These are phyloP conservation scores for Zophobas morio DNA, from an alignment of 1,140 invertebrate species.

Conservation along the genomic window DNA sequence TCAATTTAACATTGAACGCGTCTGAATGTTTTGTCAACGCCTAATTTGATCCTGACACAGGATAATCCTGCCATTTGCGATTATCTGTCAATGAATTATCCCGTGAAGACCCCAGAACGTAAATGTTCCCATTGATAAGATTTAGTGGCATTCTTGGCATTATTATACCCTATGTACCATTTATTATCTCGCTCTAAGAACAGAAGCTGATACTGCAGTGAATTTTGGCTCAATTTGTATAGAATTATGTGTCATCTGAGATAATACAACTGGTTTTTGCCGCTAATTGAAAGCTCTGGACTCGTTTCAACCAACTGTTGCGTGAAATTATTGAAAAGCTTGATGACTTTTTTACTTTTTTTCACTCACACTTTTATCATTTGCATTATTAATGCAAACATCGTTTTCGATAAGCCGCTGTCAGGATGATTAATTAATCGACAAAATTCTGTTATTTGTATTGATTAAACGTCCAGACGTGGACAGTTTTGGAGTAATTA, in stretches of 20 bases:
- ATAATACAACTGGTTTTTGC: slow-evolving; percentile 22
- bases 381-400: slow-evolving; percentile 26
- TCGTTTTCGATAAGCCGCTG: slow-evolving; percentile 30
- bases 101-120: background rate
- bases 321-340: slow-evolving; percentile 33
- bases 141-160: slow-evolving; percentile 5
- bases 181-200: background rate
- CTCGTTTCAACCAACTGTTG: slow-evolving; percentile 37
- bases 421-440: slow-evolving; percentile 32
- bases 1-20: slow-evolving; percentile 16
- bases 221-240: slow-evolving; percentile 21
- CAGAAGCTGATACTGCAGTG: background rate
- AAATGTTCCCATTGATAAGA: slow-evolving; percentile 8
- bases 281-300: slow-evolving; percentile 36
- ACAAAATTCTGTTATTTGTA: slow-evolving; percentile 32
- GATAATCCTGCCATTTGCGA: slow-evolving; percentile 17
- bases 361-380: slow-evolving; percentile 6
- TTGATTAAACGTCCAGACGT: slow-evolving; percentile 26
- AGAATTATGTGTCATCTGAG: slow-evolving; percentile 23
- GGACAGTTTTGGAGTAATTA: slow-evolving; percentile 12
- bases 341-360: slow-evolving; percentile 36
- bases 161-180: background rate
- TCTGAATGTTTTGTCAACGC: slow-evolving; percentile 7
- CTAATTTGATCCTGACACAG: slow-evolving; percentile 15
- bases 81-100: slow-evolving; percentile 11